Evolutionary conservation across 2,113 vertebrate species (phyloP).

Genomic region (Callospermophilus lateralis): DNA sequence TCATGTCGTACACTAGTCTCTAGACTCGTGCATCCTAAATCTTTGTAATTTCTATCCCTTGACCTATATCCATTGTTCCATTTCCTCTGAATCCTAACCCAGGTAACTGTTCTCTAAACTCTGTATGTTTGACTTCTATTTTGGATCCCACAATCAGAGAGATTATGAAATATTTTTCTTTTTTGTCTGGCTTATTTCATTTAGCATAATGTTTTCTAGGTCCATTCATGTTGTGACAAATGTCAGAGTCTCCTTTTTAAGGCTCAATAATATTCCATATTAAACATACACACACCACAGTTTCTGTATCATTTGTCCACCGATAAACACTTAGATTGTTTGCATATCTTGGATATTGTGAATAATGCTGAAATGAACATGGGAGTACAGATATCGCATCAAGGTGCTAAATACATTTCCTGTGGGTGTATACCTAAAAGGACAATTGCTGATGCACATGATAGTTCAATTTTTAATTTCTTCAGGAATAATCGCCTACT

Average conservation of each 20-base stretch:
- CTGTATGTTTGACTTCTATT: neutral
- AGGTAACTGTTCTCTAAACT: neutral
- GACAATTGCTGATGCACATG: neutral
- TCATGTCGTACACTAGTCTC: neutral
- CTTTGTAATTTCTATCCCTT: neutral
- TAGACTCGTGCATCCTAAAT: neutral
- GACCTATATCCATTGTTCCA: neutral
- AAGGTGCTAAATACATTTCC: neutral
- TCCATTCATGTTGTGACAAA: neutral
- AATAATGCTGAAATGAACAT: neutral
- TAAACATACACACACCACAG: neutral
- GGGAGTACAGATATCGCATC: neutral
- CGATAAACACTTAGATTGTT: neutral
- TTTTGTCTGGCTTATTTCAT: neutral
- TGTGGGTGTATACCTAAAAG: neutral
- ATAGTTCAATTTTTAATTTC: neutral
- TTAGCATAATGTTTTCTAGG: neutral
- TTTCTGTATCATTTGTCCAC: neutral
- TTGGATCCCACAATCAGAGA: neutral
- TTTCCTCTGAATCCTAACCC: neutral
- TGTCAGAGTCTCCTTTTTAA: neutral
- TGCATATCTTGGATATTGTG: neutral
- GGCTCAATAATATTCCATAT: neutral
- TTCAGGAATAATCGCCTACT: neutral
- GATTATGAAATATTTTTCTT: neutral